Base-by-base conservation (phyloP, 2,888 invertebrate species). In the Elysia crispata region DNA sequence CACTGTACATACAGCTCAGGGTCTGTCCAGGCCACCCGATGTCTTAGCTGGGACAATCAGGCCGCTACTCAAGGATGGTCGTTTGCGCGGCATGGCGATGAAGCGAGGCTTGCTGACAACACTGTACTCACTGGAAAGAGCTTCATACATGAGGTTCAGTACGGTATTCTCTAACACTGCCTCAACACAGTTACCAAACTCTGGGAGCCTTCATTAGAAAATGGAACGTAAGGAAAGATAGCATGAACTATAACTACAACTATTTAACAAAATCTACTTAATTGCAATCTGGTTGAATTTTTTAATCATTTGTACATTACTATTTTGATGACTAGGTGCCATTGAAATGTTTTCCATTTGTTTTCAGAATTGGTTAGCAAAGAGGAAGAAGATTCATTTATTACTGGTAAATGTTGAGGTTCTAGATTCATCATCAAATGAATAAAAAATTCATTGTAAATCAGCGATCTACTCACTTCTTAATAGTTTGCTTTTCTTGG, bases 91-190 rank as follows among this genome's bases (percentile, higher is more conserved):
- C 60, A 92, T 85, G 15, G 92, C 92, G 20, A 92, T 89, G 72
- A 91, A 89, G 76, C 92, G 84, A 30, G 92, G 91, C 33, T 91
- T 83, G 11, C 91, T 87, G n/a, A 92, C 90, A 73, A 92, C 89
- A 84, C 89, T 91, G 84, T 91, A 91, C 78, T 92, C 91, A n/a
- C 84, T 85, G 31, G 85, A 84, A 67, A 90, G 84, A 0, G 91
- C 92, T 79, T 92, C 92, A n/a, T 88, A 85, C 81, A 92, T 85
- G 62, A 92, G 89, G 83, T 92, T 92, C 30, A 88, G 81, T 3
- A 92, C 66, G 0, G 91, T 89, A 84, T 92, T 92, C 82, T 92
- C 92, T 62, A 92, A 70, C 15, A 92, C 77, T 3, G 85, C 84
- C 80, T 92, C 92, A 8, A 87, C 83, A 6, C 86, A 74, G 77